Percentiles rank a stretch among this genome's conserved stretches.
These are phyloP conservation scores for Narcine bancroftii DNA, from an alignment of 2,113 vertebrate species.

Conservation along the genomic window DNA sequence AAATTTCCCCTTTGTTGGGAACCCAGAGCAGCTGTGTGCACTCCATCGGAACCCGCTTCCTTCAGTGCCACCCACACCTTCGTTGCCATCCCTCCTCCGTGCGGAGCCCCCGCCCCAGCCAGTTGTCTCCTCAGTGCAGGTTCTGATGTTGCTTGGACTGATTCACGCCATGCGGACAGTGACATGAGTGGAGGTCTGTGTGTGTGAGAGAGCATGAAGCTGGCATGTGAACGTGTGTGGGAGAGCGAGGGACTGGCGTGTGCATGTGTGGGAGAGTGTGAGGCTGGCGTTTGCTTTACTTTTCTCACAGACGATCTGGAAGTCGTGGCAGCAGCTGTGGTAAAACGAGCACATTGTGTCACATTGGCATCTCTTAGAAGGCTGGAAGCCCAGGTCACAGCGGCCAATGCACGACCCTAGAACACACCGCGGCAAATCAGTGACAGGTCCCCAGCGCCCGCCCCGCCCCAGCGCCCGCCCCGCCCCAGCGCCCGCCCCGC, in stretches of 20 bases:
- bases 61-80: too few species aligned
- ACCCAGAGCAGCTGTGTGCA: too few species aligned
- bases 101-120: too few species aligned
- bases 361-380: constrained; percentile 70
- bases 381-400: constrained; percentile 70
- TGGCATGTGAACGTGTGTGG: neutral
- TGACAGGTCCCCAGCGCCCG: too few species aligned
- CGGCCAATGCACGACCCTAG: constrained; percentile 75
- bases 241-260: neutral
- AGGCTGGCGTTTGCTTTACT: constrained; percentile 53
- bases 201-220: neutral
- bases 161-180: too few species aligned
- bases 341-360: constrained; percentile 86
- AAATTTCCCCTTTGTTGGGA: too few species aligned
- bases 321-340: constrained; percentile 84
- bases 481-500: too few species aligned
- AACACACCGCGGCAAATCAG: neutral
- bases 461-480: too few species aligned
- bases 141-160: too few species aligned
- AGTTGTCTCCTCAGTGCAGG: too few species aligned
- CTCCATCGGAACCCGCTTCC: too few species aligned
- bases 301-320: constrained; percentile 57
- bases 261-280: neutral
- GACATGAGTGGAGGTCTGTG: neutral
- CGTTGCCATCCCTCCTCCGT: too few species aligned